A percentile compares a stretch with the other conserved stretches of the same genome.
Conservation (phyloP, 2,797 vertebrate genomes). For the Paramormyrops hopkinsi region DNA sequence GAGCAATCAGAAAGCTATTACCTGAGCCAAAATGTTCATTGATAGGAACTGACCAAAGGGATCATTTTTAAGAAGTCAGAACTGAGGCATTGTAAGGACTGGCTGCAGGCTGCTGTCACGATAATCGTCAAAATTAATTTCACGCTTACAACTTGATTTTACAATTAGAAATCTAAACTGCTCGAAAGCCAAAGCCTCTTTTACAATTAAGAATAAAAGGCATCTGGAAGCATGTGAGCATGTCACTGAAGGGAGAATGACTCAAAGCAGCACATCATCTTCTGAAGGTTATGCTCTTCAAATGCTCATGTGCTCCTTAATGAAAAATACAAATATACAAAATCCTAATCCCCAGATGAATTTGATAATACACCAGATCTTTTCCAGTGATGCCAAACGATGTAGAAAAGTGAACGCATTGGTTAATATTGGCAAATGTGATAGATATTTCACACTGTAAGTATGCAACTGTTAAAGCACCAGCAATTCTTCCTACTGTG, state of each 20-base stretch:
- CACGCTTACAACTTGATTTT: not conserved
- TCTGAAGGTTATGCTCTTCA: not conserved
- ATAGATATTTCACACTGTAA: not conserved
- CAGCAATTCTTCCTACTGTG: not conserved
- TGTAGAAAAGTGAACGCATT: not conserved
- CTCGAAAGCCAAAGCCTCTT: not conserved
- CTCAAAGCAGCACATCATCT: not conserved
- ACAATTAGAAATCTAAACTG: slow-evolving; percentile 7
- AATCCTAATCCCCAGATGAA: not conserved
- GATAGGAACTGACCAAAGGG: slow-evolving; percentile 12
- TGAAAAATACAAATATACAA: not conserved
- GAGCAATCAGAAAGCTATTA: slow-evolving; percentile 17
- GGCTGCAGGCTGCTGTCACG: not conserved
- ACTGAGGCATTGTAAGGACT: not conserved
- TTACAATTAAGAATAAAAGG: slow-evolving; percentile 30
- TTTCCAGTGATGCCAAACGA: not conserved
- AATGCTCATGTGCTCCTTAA: not conserved
- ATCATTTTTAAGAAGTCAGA: not conserved
- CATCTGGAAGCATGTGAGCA: not conserved
- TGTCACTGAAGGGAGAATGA: not conserved
- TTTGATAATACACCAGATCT: not conserved
- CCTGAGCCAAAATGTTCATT: not conserved
- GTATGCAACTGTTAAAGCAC: not conserved
- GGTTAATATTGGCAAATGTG: not conserved
- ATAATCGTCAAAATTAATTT: slow-evolving; percentile 15